Percentiles rank a stretch among this genome's conserved stretches.
Evolutionary conservation across 2,888 invertebrate genomes (phyloP).

Genomic region (Aethes cnicana): DNA sequence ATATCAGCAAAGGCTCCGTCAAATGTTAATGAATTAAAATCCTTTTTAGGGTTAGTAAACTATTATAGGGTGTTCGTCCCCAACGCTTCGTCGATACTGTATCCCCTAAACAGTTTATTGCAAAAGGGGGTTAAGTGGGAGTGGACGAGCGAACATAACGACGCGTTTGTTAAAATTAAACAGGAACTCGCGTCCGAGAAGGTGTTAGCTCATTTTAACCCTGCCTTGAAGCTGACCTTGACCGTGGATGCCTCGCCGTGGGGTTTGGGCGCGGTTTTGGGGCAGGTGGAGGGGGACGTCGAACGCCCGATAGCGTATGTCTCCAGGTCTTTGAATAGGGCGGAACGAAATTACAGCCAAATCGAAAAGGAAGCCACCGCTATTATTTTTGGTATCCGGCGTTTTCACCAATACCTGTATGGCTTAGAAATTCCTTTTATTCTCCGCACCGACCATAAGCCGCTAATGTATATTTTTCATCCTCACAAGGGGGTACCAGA

Average conservation of each 20-base stretch:
- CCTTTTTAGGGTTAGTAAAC: slow-evolving; percentile 18
- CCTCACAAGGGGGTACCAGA: slow-evolving; percentile 21
- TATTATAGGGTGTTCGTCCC: slow-evolving; percentile 3
- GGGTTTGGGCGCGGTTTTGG: not conserved
- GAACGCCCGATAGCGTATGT: slow-evolving; percentile 20
- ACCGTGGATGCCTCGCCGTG: slow-evolving; percentile 3
- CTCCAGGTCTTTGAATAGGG: slow-evolving; percentile 10
- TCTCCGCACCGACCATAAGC: slow-evolving; percentile 22
- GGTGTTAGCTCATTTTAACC: slow-evolving; percentile 19
- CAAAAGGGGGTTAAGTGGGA: slow-evolving; percentile 29
- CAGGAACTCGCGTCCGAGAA: slow-evolving; percentile 9
- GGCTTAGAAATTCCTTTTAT: slow-evolving; percentile 11
- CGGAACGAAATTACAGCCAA: slow-evolving; percentile 15
- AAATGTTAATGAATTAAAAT: slow-evolving; percentile 13
- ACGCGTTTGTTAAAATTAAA: slow-evolving; percentile 28
- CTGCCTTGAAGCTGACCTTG: not conserved
- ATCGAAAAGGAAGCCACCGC: slow-evolving; percentile 25
- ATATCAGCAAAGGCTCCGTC: not conserved
- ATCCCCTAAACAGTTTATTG: slow-evolving; percentile 29
- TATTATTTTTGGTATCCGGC: slow-evolving; percentile 25
- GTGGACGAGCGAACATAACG: slow-evolving; percentile 18
- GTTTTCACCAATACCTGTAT: slow-evolving; percentile 23
- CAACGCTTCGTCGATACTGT: slow-evolving; percentile 2
- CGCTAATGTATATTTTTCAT: slow-evolving; percentile 18
- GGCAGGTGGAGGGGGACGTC: not conserved